phyloP scores from a whole-genome alignment of 2,113 vertebrate species.

The Sinocyclocheilus grahami region DNA sequence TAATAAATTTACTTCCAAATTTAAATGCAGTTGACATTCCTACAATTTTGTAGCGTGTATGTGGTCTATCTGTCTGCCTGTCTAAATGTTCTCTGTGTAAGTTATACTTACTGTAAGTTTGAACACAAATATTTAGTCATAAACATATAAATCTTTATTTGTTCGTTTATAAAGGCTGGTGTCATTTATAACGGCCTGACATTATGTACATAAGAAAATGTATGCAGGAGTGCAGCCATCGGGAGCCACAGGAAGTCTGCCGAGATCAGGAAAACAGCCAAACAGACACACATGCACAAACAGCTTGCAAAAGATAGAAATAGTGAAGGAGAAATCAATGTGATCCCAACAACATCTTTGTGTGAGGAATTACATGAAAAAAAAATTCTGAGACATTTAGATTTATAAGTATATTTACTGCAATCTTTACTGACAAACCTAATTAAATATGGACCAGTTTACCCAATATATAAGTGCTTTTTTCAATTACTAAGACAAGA shows the following conservation, averaged over 20 bases:
- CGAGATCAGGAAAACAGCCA: constrained; percentile 9
- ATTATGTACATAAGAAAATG: constrained; percentile 17
- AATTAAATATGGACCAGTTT: no score
- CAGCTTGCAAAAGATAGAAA: not conserved
- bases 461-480: no score
- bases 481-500: no score
- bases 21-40: not conserved
- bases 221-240: constrained; percentile 23
- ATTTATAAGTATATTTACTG: not conserved
- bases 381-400: not conserved
- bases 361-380: not conserved
- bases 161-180: constrained; percentile 14
- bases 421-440: no score
- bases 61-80: not conserved
- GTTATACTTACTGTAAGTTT: not conserved
- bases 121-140: constrained; percentile 10
- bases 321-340: constrained; percentile 1
- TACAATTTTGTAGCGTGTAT: not conserved
- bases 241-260: constrained; percentile 8
- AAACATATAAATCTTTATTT: constrained; percentile 8
- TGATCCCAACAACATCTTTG: constrained; percentile 7
- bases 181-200: constrained; percentile 15
- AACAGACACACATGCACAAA: not conserved
- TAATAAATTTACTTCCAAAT: not conserved
- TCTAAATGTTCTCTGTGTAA: not conserved